Conservation (phyloP, 1,140 invertebrate genomes). For the Nephotettix cincticeps region DNA sequence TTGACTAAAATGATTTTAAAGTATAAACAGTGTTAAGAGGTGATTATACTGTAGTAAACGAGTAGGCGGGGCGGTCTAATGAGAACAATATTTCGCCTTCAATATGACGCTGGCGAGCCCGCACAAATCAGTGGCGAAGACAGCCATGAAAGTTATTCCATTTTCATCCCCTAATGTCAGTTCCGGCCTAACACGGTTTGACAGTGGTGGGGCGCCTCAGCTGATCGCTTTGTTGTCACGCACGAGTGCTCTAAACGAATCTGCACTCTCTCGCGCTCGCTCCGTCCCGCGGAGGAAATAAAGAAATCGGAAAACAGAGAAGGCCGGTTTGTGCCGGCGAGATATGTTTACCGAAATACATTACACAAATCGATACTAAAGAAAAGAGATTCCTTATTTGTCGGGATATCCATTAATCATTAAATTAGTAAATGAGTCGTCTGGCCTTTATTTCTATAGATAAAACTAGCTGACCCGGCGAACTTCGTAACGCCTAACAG, state of each 20-base stretch:
- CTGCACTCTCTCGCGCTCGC: neutral
- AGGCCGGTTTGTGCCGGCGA: too few relatives aligned
- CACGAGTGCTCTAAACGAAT: conserved; percentile 5
- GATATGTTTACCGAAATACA: too few relatives aligned
- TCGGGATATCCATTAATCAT: too few relatives aligned
- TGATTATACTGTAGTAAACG: neutral
- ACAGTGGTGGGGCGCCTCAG: neutral
- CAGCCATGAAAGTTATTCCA: conserved; percentile 12
- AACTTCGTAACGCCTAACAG: too few relatives aligned
- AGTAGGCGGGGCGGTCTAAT: neutral
- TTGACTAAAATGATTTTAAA: too few relatives aligned
- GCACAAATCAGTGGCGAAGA: conserved; percentile 4
- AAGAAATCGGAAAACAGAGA: too few relatives aligned
- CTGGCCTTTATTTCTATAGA: too few relatives aligned
- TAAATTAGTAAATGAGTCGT: too few relatives aligned
- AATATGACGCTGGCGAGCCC: neutral
- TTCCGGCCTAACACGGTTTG: conserved; percentile 8
- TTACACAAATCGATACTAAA: too few relatives aligned
- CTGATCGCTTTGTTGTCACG: neutral
- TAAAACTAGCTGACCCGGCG: too few relatives aligned
- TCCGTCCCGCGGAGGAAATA: neutral
- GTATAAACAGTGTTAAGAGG: too few relatives aligned
- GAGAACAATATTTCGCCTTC: neutral
- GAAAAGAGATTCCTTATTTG: too few relatives aligned
- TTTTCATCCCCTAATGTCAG: conserved; percentile 12